Conservation (phyloP, 37 sponge, comb jelly and placozoan genomes). For the Geodia barretti region DNA sequence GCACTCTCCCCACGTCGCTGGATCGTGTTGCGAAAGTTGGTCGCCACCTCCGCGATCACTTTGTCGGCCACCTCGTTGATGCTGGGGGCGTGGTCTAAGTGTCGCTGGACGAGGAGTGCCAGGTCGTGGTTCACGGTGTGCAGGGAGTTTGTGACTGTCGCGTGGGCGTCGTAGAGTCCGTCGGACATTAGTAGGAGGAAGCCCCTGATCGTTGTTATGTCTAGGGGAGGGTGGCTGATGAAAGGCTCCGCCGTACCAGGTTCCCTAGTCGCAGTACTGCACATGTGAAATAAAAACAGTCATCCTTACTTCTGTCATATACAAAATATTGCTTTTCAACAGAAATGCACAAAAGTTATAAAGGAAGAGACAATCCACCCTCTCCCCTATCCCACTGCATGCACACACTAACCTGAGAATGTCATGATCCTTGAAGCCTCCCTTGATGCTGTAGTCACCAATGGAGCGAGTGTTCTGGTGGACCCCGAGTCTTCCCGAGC, state of each 20-base stretch:
- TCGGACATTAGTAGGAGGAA: slow-evolving; percentile 85
- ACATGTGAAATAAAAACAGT: no score
- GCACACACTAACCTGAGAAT: slow-evolving; percentile 45
- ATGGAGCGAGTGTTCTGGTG: slow-evolving; percentile 85
- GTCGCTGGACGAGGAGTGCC: slow-evolving; percentile 39
- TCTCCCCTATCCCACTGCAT: no score
- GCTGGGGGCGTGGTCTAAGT: slow-evolving; percentile 15
- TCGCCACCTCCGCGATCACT: slow-evolving; percentile 48
- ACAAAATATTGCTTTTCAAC: no score
- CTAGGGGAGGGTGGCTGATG: slow-evolving; percentile 39
- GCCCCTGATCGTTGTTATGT: slow-evolving; percentile 16
- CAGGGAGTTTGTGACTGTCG: neutral
- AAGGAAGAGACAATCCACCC: neutral
- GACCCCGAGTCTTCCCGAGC: slow-evolving; percentile 56
- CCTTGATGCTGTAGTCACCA: slow-evolving; percentile 90
- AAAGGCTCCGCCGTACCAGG: slow-evolving; percentile 79
- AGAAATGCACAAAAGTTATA: neutral
- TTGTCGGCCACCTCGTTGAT: slow-evolving; percentile 32
- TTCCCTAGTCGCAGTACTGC: slow-evolving; percentile 45
- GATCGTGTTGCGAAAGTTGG: neutral
- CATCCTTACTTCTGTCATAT: no score
- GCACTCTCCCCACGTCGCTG: neutral
- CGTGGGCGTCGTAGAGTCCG: slow-evolving; percentile 74
- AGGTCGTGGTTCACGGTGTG: slow-evolving; percentile 43
- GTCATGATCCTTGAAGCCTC: slow-evolving; percentile 88